Base-by-base conservation (phyloP, 2,888 invertebrate species). In the Sialis fuliginosa region DNA sequence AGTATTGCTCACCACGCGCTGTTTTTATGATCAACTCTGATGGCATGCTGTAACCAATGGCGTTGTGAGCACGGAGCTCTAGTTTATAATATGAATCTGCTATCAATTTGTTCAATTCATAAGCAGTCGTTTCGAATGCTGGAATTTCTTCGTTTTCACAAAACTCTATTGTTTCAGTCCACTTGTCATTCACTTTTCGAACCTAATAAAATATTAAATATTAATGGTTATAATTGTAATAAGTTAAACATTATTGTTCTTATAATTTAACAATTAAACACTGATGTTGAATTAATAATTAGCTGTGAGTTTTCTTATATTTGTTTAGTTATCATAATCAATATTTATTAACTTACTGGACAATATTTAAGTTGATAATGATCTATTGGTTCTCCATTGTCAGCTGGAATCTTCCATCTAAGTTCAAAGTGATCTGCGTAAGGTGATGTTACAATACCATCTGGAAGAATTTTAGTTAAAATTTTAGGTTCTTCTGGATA, bases 371-470 rank as follows among this genome's bases (percentile, higher is more conserved):
- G 74, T 62, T 80, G 74, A 64, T 90, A 92, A 62, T 71, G 71
- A 60, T 86, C 82, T 58, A 92, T 90, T 31, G 81, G 83, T 65
- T 88, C 88, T 6, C 92, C 92, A 64, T 92, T 92, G 60, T 91
- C 85, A 45, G 81, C 79, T 0, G 91, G 90, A 45, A 83, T 77
- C 56, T 77, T 78, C 91, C 91, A 92, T 58, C 79, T 73, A 13
- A 91, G 63, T 58, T 88, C 85, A 60, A 79, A 89, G 60, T 79
- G 80, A 65, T 86, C 81, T 31, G 80, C 80, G 62, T 78, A 88
- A 39, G 71, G 71, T 39, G 80, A 81, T 4, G 66, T 62, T 10
- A 74, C 68, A 31, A 62, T 61, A 41, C 68, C 67, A 30, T 71
- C 68, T 42, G 67, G 64, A 48, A 63, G 62, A 46, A 65, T 64